Conservation (phyloP, 2,888 invertebrate species). For the Nymphalis urticae region DNA sequence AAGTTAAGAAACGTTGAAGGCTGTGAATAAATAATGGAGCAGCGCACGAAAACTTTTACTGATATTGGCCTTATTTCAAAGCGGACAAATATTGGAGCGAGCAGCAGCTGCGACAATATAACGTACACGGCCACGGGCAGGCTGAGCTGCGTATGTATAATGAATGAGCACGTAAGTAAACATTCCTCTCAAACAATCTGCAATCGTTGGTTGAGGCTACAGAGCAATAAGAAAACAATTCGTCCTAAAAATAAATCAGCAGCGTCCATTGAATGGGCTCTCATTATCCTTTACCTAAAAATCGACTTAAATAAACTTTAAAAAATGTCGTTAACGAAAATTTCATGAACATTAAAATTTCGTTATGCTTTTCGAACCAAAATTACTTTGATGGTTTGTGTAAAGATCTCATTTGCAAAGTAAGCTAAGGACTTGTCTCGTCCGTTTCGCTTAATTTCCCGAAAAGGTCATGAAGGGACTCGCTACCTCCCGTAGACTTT, state of each 20-base stretch:
- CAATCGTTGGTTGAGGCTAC: slow-evolving; percentile 23
- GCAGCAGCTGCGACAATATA: slow-evolving; percentile 55
- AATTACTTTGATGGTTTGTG: slow-evolving; percentile 31
- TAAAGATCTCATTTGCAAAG: slow-evolving; percentile 33
- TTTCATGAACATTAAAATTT: slow-evolving; percentile 9
- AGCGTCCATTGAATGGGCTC: background rate
- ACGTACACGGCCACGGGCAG: slow-evolving; percentile 33
- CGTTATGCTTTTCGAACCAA: slow-evolving; percentile 11
- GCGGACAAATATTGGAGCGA: slow-evolving; percentile 60
- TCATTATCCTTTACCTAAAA: background rate
- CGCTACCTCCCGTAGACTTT: slow-evolving; percentile 21
- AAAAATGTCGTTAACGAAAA: background rate
- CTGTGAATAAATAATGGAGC: slow-evolving; percentile 68
- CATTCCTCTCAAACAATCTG: slow-evolving; percentile 34
- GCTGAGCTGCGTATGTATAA: slow-evolving; percentile 32
- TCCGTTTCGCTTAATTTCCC: slow-evolving; percentile 37
- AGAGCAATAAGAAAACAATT: slow-evolving; percentile 26
- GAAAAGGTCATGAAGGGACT: slow-evolving; percentile 36
- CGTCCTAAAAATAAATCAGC: slow-evolving; percentile 15
- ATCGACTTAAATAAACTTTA: background rate
- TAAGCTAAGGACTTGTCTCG: slow-evolving; percentile 36
- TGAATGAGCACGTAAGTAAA: slow-evolving; percentile 36
- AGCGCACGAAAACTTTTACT: slow-evolving; percentile 62
- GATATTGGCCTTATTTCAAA: slow-evolving; percentile 70
- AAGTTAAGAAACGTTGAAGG: slow-evolving; percentile 51